These are phyloP conservation scores for Halcyon smyrnensis DNA, from an alignment of 2,797 vertebrate species.

Conservation along the genomic window DNA sequence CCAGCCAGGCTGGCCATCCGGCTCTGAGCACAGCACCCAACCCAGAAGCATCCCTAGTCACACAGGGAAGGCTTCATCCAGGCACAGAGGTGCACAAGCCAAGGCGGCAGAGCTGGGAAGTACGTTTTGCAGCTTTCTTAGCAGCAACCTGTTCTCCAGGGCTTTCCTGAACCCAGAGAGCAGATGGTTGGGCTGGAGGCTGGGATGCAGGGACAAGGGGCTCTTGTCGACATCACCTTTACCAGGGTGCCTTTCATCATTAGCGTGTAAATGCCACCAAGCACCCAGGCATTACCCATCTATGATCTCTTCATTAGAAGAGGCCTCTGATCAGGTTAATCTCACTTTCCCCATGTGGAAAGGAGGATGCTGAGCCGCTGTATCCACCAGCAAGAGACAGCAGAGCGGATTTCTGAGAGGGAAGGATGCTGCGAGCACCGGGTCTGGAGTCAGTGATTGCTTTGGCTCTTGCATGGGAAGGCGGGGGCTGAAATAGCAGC, in stretches of 20 bases:
- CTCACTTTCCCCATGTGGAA: background rate
- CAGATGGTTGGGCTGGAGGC: conserved; percentile 39
- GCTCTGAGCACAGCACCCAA: background rate
- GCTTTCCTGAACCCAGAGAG: background rate
- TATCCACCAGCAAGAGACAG: background rate
- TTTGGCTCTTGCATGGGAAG: background rate
- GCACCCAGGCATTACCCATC: conserved; percentile 1
- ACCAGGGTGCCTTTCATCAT: background rate
- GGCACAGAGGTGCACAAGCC: background rate
- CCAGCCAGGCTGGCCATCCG: background rate
- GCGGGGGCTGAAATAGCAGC: background rate
- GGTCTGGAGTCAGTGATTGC: conserved; percentile 2
- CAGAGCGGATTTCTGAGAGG: background rate
- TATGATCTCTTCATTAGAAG: conserved; percentile 45
- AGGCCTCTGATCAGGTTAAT: conserved; percentile 45
- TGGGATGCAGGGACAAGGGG: background rate
- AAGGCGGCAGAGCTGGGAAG: background rate
- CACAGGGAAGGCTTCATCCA: accelerated
- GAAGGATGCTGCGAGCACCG: background rate
- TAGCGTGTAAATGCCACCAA: background rate
- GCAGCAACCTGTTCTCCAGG: background rate
- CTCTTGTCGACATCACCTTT: conserved; percentile 17
- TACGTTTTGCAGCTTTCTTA: background rate
- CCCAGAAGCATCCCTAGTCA: accelerated
- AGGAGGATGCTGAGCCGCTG: conserved; percentile 36